Evolutionary conservation across 2,888 invertebrate genomes (phyloP).

Genomic region (Idaea straminata): DNA sequence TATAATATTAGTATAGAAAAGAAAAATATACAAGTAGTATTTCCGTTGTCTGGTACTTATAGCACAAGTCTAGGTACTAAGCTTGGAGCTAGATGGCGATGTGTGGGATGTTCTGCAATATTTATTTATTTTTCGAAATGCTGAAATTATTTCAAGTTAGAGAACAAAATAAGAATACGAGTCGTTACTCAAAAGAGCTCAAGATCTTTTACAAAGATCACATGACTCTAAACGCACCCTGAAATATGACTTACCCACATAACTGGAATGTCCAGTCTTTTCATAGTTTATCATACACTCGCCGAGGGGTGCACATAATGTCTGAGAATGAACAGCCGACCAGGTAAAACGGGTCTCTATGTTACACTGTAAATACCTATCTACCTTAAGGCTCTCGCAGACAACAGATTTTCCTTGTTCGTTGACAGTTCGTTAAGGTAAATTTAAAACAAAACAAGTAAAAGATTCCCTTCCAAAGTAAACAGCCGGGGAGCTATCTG

Average conservation of each 20-base stretch:
- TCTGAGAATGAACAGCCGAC: conserved; percentile 44
- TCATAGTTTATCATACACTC: conserved; percentile 63
- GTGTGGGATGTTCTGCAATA: too few species aligned
- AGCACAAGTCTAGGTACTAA: too few species aligned
- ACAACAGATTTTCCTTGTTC: not conserved
- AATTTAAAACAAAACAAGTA: not conserved
- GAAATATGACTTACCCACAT: conserved; percentile 58
- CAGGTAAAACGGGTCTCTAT: conserved; percentile 48
- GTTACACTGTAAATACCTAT: conserved; percentile 35
- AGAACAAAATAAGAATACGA: not conserved
- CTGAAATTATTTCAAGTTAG: not conserved
- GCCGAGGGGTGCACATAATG: conserved; percentile 60
- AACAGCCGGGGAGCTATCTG: not conserved
- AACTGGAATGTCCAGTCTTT: conserved; percentile 72
- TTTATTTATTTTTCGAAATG: not conserved
- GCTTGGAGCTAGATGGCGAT: too few species aligned
- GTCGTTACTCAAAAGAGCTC: conserved; percentile 6
- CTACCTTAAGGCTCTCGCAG: not conserved
- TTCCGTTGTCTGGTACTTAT: too few species aligned
- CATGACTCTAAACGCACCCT: conserved; percentile 1
- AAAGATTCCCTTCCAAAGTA: not conserved
- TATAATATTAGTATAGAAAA: too few species aligned
- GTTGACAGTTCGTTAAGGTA: too few species aligned
- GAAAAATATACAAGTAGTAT: too few species aligned
- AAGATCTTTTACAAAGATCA: conserved; percentile 58